Conservation (phyloP, 2,797 vertebrate species). For the Hozukius guyotensis region DNA sequence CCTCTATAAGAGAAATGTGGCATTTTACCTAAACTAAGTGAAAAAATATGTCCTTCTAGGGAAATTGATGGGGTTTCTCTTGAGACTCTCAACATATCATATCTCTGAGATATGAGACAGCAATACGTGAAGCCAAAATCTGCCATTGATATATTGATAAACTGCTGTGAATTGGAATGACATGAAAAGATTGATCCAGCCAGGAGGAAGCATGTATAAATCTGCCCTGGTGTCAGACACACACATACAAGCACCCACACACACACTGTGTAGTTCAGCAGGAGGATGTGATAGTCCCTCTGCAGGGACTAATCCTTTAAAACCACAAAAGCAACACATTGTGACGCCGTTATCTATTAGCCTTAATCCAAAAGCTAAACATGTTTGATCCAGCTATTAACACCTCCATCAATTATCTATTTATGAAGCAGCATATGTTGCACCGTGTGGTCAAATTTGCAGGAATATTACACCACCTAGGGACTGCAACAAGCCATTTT, state of each 20-base stretch:
- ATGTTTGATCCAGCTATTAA: slow-evolving; percentile 62
- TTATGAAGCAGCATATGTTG: not conserved
- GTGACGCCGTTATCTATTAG: slow-evolving; percentile 65
- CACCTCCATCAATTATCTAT: slow-evolving; percentile 53
- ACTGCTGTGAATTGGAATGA: slow-evolving; percentile 18
- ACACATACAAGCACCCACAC: slow-evolving; percentile 20
- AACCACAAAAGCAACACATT: slow-evolving; percentile 63
- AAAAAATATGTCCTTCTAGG: not conserved
- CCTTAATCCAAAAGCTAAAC: slow-evolving; percentile 64
- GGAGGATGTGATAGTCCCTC: slow-evolving; percentile 52
- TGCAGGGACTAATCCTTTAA: slow-evolving; percentile 63
- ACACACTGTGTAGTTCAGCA: slow-evolving; percentile 23
- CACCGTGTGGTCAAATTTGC: not conserved
- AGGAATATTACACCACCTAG: slow-evolving; percentile 8
- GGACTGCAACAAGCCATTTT: slow-evolving; percentile 13
- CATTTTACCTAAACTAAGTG: not conserved
- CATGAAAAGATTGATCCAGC: slow-evolving; percentile 38
- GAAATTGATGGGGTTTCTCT: slow-evolving; percentile 14
- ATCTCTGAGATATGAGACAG: not conserved
- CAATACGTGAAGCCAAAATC: slow-evolving; percentile 8
- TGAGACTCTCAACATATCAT: not conserved
- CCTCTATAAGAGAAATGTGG: not conserved
- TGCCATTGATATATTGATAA: slow-evolving; percentile 33
- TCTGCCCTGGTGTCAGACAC: slow-evolving; percentile 47
- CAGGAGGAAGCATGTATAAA: slow-evolving; percentile 33